phyloP scores from a whole-genome alignment of 1,140 invertebrate genomes.

The Conus betulinus region DNA sequence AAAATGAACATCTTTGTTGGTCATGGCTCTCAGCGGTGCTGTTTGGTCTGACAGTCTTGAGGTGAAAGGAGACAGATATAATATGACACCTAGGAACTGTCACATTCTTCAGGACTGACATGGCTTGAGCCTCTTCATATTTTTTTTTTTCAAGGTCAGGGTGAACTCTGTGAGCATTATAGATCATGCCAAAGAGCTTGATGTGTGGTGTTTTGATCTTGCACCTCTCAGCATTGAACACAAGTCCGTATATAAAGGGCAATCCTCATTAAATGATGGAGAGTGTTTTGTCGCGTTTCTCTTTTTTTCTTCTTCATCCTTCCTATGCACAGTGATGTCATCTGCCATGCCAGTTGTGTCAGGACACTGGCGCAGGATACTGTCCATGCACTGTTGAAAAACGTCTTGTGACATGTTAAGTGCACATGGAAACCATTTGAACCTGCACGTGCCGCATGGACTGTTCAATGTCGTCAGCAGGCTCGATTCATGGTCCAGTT shows the following conservation, averaged over 20 bases:
- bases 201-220: background rate
- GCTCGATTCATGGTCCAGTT: conserved; percentile 44
- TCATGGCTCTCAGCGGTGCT: background rate
- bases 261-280: conserved; percentile 29
- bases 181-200: conserved; percentile 5
- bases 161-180: background rate
- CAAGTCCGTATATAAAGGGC: background rate
- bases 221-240: conserved; percentile 20
- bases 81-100: background rate
- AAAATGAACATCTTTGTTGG: background rate
- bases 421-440: conserved; percentile 73
- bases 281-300: background rate
- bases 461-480: conserved; percentile 75
- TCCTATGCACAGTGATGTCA: conserved; percentile 63
- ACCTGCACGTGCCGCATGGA: conserved; percentile 71
- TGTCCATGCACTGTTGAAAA: conserved; percentile 66
- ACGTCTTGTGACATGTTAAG: conserved; percentile 48
- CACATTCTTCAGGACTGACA: background rate
- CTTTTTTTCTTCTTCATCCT: conserved; percentile 53
- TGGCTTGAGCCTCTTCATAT: background rate
- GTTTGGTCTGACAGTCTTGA: background rate
- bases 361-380: conserved; percentile 53
- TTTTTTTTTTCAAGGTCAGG: background rate
- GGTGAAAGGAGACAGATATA: background rate
- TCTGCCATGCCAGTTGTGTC: conserved; percentile 70